phyloP scores from a whole-genome alignment of 2,888 invertebrate genomes.

The Alloscopus bannaensis region DNA sequence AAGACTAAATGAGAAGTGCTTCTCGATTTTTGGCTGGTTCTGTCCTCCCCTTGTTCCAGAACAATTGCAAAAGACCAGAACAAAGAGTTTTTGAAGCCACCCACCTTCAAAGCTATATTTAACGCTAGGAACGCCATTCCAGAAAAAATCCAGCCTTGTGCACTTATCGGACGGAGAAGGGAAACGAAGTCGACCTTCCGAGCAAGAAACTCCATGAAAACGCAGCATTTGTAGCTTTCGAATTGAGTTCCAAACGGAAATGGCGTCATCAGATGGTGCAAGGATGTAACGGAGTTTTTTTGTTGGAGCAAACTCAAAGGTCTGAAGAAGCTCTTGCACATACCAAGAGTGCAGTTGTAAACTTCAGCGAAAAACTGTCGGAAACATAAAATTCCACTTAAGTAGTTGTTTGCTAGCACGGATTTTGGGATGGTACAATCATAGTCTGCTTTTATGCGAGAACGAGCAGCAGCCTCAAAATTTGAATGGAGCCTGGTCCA shows the following conservation, averaged over 20 bases:
- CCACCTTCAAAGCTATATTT: background rate
- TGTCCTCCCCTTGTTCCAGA: background rate
- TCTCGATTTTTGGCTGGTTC: background rate
- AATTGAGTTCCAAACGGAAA: background rate
- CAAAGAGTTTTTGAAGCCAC: background rate
- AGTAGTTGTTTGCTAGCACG: background rate
- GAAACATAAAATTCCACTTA: background rate
- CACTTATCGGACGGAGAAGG: background rate
- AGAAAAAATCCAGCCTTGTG: background rate
- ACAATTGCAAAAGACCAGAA: background rate
- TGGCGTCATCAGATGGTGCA: too few species aligned
- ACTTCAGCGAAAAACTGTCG: background rate
- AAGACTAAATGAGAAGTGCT: background rate
- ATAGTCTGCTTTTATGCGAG: background rate
- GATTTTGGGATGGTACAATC: background rate
- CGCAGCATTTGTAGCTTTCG: background rate
- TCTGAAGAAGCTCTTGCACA: too few species aligned
- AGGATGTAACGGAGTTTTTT: too few species aligned
- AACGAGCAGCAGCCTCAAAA: background rate
- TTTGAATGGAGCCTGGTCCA: background rate
- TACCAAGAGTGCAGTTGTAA: background rate
- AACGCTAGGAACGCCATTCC: background rate
- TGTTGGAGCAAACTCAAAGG: too few species aligned
- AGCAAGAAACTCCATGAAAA: background rate
- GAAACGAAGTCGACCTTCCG: background rate